A percentile compares a stretch with the other conserved stretches of the same genome.
Evolutionary conservation across 2,797 vertebrate genomes (phyloP).

Genomic region (Pterois miles): DNA sequence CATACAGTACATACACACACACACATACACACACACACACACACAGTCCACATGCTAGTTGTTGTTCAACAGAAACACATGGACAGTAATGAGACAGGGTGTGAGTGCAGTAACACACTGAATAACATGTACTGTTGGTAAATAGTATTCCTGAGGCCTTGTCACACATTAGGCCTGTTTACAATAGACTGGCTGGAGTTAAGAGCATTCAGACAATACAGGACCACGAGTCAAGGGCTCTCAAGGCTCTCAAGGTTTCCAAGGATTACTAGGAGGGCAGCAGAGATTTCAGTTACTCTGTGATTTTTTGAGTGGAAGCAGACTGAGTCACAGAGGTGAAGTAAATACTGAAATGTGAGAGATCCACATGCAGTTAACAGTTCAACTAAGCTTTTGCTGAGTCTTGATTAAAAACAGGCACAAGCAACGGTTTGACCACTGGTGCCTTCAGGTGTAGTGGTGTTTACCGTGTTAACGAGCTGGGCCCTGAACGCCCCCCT

Average conservation of each 20-base stretch:
- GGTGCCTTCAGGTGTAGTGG: too few relatives aligned
- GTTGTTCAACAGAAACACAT: conserved; percentile 14
- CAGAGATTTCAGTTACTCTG: background rate
- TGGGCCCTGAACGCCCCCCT: too few relatives aligned
- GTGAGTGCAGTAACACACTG: background rate
- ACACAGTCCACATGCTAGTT: conserved; percentile 30
- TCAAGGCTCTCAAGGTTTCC: background rate
- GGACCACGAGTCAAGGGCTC: conserved; percentile 33
- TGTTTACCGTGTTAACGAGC: too few relatives aligned
- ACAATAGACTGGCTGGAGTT: conserved; percentile 22
- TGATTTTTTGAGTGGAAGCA: background rate
- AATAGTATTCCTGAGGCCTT: conserved; percentile 34
- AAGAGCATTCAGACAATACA: conserved; percentile 21
- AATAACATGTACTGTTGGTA: background rate
- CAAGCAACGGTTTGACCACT: background rate
- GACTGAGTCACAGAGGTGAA: background rate
- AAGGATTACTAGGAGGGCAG: conserved; percentile 4
- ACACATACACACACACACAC: background rate
- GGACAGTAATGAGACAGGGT: background rate
- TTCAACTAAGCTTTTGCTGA: background rate
- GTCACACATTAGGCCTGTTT: conserved; percentile 10
- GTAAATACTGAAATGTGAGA: background rate
- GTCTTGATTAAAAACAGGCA: background rate
- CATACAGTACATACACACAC: too few relatives aligned
- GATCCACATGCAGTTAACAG: background rate